A percentile compares a stretch with the other conserved stretches of the same genome.
These are phyloP conservation scores for Microtus richardsoni DNA, from an alignment of 2,113 vertebrate genomes.

Conservation along the genomic window DNA sequence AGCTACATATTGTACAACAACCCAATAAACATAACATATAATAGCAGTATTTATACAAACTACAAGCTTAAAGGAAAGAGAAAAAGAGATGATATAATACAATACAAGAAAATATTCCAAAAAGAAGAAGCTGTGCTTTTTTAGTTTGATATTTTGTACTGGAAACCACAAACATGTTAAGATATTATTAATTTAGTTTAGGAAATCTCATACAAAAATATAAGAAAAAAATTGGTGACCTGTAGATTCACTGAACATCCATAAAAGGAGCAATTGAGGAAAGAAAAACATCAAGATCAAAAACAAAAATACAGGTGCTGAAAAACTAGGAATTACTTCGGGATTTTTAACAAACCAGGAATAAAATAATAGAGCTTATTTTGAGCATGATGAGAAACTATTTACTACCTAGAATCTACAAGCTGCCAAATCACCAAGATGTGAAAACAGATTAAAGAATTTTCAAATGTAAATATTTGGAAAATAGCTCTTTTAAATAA, in stretches of 20 bases:
- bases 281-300: not conserved
- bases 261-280: rapidly evolving
- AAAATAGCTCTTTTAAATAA: not conserved
- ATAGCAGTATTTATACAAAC: not conserved
- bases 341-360: not conserved
- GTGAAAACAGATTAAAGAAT: not conserved
- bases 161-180: not conserved
- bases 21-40: not conserved
- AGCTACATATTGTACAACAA: not conserved
- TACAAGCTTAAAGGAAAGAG: not conserved
- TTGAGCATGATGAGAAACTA: not conserved
- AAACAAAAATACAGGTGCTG: not conserved
- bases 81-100: not conserved
- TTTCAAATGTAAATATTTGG: slow-evolving; percentile 12
- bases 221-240: not conserved
- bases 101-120: not conserved
- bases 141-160: too few relatives aligned
- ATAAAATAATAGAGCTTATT: not conserved
- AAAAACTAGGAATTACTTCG: not conserved
- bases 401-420: not conserved
- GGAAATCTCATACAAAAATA: not conserved
- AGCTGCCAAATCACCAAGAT: not conserved
- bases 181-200: not conserved
- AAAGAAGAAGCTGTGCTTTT: not conserved
- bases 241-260: not conserved